Percentiles rank a stretch among this genome's conserved stretches.
These are phyloP conservation scores for Hermetia illucens DNA, from an alignment of 1,140 invertebrate genomes.

Conservation along the genomic window DNA sequence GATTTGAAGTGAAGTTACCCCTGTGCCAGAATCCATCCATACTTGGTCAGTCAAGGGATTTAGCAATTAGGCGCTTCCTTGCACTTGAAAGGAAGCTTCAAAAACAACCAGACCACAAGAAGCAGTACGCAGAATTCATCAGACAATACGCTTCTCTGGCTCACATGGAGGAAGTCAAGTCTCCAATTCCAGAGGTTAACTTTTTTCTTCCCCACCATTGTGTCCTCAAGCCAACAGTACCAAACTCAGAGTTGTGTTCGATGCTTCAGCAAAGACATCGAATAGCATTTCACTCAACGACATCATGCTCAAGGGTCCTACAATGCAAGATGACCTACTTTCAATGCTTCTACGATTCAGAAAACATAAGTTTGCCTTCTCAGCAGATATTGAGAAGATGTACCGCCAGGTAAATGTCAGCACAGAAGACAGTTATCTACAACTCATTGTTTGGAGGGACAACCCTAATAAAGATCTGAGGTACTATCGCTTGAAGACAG, in stretches of 20 bases:
- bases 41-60: conserved; percentile 9
- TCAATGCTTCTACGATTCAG: conserved; percentile 30
- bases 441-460: conserved; percentile 30
- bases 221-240: conserved; percentile 13
- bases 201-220: conserved; percentile 16
- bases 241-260: conserved; percentile 16
- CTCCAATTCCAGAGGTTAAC: neutral
- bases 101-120: too few relatives aligned
- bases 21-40: conserved; percentile 7
- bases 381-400: conserved; percentile 30
- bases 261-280: conserved; percentile 14
- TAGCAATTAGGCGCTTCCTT: conserved; percentile 9
- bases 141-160: conserved; percentile 12
- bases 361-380: conserved; percentile 17
- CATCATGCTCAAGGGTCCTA: conserved; percentile 20
- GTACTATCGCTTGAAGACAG: conserved; percentile 21
- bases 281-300: conserved; percentile 24
- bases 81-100: conserved; percentile 10
- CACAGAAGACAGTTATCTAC: conserved; percentile 19
- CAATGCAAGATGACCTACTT: conserved; percentile 29
- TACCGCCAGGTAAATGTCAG: conserved; percentile 29
- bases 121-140: conserved; percentile 16
- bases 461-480: conserved; percentile 12
- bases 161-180: conserved; percentile 11
- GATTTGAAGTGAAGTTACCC: conserved; percentile 12